Percentiles rank a stretch among this genome's conserved stretches.
Conservation (phyloP, 2,888 invertebrate species). For the Metallyticus violacea region DNA sequence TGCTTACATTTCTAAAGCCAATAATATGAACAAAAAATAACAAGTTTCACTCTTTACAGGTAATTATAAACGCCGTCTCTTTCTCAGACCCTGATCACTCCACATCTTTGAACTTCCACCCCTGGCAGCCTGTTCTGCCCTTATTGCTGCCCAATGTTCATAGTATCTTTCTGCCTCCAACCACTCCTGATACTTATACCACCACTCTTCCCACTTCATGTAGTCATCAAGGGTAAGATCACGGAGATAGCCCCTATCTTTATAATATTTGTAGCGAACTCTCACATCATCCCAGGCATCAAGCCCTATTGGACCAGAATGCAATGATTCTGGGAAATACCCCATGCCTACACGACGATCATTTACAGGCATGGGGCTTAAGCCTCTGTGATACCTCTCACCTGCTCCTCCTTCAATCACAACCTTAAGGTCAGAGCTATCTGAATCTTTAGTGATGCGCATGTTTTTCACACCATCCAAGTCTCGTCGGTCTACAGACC, state of each 20-base stretch:
- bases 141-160: conserved; percentile 59
- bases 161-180: conserved; percentile 76
- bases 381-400: conserved; percentile 27
- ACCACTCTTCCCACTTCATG: conserved; percentile 93
- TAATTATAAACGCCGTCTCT: neutral
- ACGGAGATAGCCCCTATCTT: conserved; percentile 79
- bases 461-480: conserved; percentile 86
- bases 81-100: conserved; percentile 9
- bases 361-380: conserved; percentile 28
- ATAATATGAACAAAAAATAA: neutral
- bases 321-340: conserved; percentile 74
- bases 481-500: conserved; percentile 82
- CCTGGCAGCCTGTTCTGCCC: conserved; percentile 18
- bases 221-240: conserved; percentile 79
- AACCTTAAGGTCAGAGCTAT: conserved; percentile 58
- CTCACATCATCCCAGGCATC: conserved; percentile 86
- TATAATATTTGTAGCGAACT: conserved; percentile 69
- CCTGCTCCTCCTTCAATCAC: conserved; percentile 31
- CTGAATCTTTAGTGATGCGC: conserved; percentile 68
- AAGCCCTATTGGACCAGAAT: conserved; percentile 68
- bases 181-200: conserved; percentile 92
- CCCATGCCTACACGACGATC: conserved; percentile 48
- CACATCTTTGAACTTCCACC: conserved; percentile 1
- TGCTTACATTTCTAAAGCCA: neutral
- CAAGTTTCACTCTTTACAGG: neutral